Conservation (phyloP, 2,797 vertebrate genomes). For the Staurois parvus region DNA sequence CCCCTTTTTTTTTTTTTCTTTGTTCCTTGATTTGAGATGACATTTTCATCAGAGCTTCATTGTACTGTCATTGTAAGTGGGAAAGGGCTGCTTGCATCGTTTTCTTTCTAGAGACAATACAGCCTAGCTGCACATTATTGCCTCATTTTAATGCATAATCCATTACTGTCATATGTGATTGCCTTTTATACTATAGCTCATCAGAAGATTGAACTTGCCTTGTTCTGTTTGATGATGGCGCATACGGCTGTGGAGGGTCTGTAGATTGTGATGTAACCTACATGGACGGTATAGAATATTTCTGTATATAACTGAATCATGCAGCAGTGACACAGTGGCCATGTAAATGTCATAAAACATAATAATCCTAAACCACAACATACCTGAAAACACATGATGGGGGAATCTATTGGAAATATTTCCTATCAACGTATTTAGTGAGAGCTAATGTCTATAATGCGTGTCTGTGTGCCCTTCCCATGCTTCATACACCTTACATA, state of each 20-base stretch:
- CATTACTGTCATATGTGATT: neutral
- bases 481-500: neutral
- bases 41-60: neutral
- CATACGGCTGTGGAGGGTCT: neutral
- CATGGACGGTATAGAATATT: neutral
- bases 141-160: neutral
- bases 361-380: neutral
- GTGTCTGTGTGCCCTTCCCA: neutral
- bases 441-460: neutral
- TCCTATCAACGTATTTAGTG: neutral
- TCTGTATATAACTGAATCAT: too few species aligned
- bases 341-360: neutral
- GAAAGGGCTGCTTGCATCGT: neutral
- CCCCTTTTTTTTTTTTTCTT: neutral
- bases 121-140: neutral
- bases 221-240: neutral
- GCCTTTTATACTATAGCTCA: neutral
- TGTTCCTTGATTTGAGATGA: neutral
- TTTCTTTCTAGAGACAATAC: too few species aligned
- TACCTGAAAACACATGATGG: neutral
- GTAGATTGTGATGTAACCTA: neutral
- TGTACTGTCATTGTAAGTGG: neutral
- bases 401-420: neutral
- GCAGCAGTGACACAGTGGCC: too few species aligned
- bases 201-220: neutral